These are phyloP conservation scores for Potorous gilbertii DNA, from an alignment of 2,797 vertebrate species.

Conservation along the genomic window DNA sequence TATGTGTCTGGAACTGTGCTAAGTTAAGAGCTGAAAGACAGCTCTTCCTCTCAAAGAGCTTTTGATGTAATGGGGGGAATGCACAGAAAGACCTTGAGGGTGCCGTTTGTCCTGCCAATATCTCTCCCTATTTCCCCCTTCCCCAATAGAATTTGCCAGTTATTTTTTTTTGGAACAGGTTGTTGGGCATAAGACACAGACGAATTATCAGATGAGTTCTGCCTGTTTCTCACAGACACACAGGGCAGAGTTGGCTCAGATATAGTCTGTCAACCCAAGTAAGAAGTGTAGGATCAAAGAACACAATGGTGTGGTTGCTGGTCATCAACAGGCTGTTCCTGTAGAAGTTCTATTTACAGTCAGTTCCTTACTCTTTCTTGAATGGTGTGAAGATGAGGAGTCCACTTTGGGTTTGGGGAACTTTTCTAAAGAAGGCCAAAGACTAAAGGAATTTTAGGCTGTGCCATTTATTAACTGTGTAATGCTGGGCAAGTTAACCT, in stretches of 20 bases:
- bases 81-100: background rate
- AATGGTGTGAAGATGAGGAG: too few relatives aligned
- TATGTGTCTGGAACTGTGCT: too few relatives aligned
- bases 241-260: conserved; percentile 30
- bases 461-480: too few relatives aligned
- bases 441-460: too few relatives aligned
- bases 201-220: conserved; percentile 50
- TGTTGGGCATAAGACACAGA: background rate
- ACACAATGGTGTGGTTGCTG: too few relatives aligned
- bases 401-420: too few relatives aligned
- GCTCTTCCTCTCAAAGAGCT: background rate
- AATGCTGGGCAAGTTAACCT: too few relatives aligned
- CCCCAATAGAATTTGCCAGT: conserved; percentile 46
- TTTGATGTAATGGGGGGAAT: background rate
- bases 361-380: too few relatives aligned
- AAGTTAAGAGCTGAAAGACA: background rate
- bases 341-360: too few relatives aligned
- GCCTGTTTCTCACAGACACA: conserved; percentile 34
- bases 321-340: too few relatives aligned
- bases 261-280: background rate
- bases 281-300: too few relatives aligned
- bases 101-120: background rate
- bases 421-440: too few relatives aligned
- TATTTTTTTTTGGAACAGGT: conserved; percentile 70
- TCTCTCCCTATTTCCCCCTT: background rate